These are phyloP conservation scores for Pollenia labialis DNA, from an alignment of 2,888 invertebrate species.

Conservation along the genomic window DNA sequence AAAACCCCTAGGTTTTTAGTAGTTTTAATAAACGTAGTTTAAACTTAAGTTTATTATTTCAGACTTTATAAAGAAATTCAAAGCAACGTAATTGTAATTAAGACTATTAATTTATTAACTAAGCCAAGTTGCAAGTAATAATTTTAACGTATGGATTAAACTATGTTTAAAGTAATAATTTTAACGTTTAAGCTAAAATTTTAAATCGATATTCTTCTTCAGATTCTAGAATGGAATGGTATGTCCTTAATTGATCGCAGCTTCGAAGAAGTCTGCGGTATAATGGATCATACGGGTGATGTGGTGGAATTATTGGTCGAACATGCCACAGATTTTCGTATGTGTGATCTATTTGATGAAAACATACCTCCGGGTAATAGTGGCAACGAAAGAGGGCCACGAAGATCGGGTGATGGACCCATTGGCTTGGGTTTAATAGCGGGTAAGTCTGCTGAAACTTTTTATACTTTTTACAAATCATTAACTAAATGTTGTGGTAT, in stretches of 20 bases:
- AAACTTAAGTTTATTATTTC: no score
- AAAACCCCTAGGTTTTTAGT: no score
- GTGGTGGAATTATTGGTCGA: slow-evolving; percentile 94
- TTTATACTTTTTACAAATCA: not conserved
- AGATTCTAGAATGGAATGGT: slow-evolving; percentile 96
- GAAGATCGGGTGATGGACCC: slow-evolving; percentile 84
- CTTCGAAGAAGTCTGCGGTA: slow-evolving; percentile 96
- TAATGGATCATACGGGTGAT: slow-evolving; percentile 94
- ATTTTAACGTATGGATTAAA: no score
- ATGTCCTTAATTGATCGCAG: slow-evolving; percentile 94
- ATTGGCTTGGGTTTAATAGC: slow-evolving; percentile 83
- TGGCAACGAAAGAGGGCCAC: slow-evolving; percentile 82
- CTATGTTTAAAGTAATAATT: no score
- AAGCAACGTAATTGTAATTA: no score
- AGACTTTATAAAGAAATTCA: no score
- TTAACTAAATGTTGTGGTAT: slow-evolving; percentile 64
- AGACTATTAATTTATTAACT: no score
- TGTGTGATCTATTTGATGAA: slow-evolving; percentile 89
- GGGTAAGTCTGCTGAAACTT: slow-evolving; percentile 79
- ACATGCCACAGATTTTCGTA: slow-evolving; percentile 90
- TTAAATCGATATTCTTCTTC: not conserved
- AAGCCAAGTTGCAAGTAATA: no score
- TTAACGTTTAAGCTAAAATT: no score
- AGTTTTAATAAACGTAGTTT: no score
- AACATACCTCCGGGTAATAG: slow-evolving; percentile 86